Conservation (phyloP, 2,888 invertebrate species). For the Ophonus ardosiacus region DNA sequence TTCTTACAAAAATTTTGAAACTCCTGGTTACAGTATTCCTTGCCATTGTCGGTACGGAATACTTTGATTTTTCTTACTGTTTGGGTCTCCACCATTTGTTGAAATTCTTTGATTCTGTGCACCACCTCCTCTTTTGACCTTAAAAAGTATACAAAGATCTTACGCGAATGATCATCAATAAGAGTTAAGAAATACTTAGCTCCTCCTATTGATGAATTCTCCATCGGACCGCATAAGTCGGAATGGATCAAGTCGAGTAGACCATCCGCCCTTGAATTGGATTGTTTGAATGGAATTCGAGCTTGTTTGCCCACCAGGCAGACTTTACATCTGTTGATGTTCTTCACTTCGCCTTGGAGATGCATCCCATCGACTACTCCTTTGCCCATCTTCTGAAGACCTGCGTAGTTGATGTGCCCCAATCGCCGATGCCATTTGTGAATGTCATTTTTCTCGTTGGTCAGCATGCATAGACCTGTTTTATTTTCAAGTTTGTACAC, state of each 20-base stretch:
- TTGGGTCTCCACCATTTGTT: constrained; percentile 67
- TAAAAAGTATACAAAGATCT: constrained; percentile 70
- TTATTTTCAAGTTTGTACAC: too few species aligned
- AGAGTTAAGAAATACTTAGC: too few species aligned
- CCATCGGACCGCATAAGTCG: constrained; percentile 72
- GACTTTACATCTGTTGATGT: too few species aligned
- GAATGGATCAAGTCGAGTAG: constrained; percentile 70
- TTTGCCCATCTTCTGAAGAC: too few species aligned
- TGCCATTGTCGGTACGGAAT: too few species aligned
- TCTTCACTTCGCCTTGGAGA: too few species aligned
- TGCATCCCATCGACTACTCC: constrained; percentile 36
- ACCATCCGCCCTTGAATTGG: constrained; percentile 65
- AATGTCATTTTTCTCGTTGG: constrained; percentile 8
- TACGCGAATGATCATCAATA: constrained; percentile 70
- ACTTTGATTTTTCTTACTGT: too few species aligned
- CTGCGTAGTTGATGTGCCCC: constrained; percentile 63
- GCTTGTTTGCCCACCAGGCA: constrained; percentile 68
- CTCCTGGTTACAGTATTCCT: too few species aligned
- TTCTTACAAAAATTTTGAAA: too few species aligned
- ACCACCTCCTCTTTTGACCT: constrained; percentile 71
- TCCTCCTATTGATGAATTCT: constrained; percentile 70
- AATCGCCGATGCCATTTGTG: constrained; percentile 64
- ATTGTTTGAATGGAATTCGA: constrained; percentile 66
- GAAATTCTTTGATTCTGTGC: constrained; percentile 68
- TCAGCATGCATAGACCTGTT: constrained; percentile 48